Percentiles rank a stretch among this genome's conserved stretches.
Evolutionary conservation across 2,888 invertebrate species (phyloP).

Genomic region (Campoplex capitator): DNA sequence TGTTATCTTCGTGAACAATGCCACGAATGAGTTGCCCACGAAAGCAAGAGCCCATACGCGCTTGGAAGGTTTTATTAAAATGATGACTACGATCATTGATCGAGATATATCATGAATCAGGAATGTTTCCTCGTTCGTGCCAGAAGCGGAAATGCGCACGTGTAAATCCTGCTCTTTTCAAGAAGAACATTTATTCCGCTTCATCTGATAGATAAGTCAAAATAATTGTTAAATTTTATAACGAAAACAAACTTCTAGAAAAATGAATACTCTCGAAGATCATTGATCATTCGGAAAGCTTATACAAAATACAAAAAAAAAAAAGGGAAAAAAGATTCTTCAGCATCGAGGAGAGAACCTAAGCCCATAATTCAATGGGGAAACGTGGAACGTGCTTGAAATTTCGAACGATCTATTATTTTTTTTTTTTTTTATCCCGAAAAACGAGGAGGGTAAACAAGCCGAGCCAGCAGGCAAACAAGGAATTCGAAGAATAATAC

Average conservation of each 20-base stretch:
- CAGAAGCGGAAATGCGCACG: not conserved
- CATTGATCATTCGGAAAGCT: not conserved
- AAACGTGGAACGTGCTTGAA: slow-evolving; percentile 21
- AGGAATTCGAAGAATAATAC: not conserved
- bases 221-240: not conserved
- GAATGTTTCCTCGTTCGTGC: slow-evolving; percentile 7
- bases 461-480: not conserved
- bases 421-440: not conserved
- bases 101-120: not conserved
- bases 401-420: slow-evolving; percentile 27
- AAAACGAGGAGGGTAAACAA: not conserved
- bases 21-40: slow-evolving; percentile 37
- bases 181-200: not conserved
- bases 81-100: slow-evolving; percentile 47
- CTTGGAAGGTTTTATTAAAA: slow-evolving; percentile 56
- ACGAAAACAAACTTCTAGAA: not conserved
- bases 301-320: not conserved
- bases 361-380: slow-evolving; percentile 20
- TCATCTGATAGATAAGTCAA: not conserved
- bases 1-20: slow-evolving; percentile 32
- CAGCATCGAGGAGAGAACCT: slow-evolving; percentile 17
- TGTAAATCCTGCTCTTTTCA: not conserved
- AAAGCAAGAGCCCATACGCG: not conserved
- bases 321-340: not conserved
- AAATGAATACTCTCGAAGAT: not conserved